Evolutionary conservation across 2,888 invertebrate species (phyloP).

Genomic region (Thymelicus acteon): DNA sequence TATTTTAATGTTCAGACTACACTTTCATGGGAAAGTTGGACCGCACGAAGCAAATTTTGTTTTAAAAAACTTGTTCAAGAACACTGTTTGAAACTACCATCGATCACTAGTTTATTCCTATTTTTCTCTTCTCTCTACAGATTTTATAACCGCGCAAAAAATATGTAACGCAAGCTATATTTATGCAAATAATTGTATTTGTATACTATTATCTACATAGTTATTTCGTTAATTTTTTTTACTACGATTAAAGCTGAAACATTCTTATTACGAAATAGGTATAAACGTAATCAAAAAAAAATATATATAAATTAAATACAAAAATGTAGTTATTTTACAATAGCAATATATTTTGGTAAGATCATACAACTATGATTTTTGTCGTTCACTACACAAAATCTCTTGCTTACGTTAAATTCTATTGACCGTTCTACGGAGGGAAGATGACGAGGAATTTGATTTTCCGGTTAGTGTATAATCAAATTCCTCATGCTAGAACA

Average conservation of each 20-base stretch:
- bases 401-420: neutral
- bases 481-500: constrained; percentile 25
- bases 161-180: no score
- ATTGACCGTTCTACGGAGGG: neutral
- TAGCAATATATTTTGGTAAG: no score
- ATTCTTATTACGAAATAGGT: no score
- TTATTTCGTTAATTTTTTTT: no score
- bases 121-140: neutral
- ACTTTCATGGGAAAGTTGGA: neutral
- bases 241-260: no score
- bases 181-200: no score
- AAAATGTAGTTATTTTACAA: no score
- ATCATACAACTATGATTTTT: neutral
- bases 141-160: neutral
- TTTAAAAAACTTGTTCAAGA: constrained; percentile 11
- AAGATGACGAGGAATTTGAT: constrained; percentile 24
- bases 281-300: no score
- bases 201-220: no score
- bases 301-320: no score
- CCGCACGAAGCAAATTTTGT: neutral
- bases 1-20: neutral
- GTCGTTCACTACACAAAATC: neutral
- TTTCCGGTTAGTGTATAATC: constrained; percentile 22
- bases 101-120: constrained; percentile 5
- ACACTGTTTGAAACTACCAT: constrained; percentile 1